These are phyloP conservation scores for Yponomeuta cagnagella DNA, from an alignment of 2,888 invertebrate genomes.

Conservation along the genomic window DNA sequence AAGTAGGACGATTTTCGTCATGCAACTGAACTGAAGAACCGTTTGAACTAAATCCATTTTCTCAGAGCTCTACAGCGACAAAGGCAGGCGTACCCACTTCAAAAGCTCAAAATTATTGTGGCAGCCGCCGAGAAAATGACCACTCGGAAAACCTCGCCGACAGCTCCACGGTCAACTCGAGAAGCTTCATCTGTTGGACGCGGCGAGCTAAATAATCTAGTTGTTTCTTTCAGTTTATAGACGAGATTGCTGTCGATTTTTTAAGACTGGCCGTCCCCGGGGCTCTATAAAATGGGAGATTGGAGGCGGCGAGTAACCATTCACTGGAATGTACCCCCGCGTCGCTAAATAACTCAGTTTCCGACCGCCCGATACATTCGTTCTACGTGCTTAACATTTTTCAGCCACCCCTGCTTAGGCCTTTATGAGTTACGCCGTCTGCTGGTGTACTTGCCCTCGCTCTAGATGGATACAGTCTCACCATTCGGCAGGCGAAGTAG, in stretches of 20 bases:
- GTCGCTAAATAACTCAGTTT: slow-evolving; percentile 9
- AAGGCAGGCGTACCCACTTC: too few relatives aligned
- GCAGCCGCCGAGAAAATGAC: too few relatives aligned
- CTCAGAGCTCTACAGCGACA: too few relatives aligned
- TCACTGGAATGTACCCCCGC: not conserved
- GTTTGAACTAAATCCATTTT: too few relatives aligned
- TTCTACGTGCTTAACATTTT: slow-evolving; percentile 42
- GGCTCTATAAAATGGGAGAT: slow-evolving; percentile 6
- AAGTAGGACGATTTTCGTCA: too few relatives aligned
- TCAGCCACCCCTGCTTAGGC: not conserved
- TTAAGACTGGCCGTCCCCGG: slow-evolving; percentile 1
- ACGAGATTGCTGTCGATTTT: slow-evolving; percentile 10
- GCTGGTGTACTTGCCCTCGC: too few relatives aligned
- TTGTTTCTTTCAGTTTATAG: not conserved
- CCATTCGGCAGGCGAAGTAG: too few relatives aligned
- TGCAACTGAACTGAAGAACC: too few relatives aligned
- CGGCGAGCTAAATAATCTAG: not conserved
- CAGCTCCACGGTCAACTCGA: not conserved
- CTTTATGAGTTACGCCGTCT: too few relatives aligned
- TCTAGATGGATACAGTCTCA: too few relatives aligned
- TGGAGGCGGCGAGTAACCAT: not conserved
- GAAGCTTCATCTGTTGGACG: not conserved
- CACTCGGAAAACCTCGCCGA: too few relatives aligned
- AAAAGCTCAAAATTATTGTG: too few relatives aligned
- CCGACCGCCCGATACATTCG: slow-evolving; percentile 16